Evolutionary conservation across 2,113 vertebrate genomes (phyloP).

Genomic region (Dasyurus viverrinus): DNA sequence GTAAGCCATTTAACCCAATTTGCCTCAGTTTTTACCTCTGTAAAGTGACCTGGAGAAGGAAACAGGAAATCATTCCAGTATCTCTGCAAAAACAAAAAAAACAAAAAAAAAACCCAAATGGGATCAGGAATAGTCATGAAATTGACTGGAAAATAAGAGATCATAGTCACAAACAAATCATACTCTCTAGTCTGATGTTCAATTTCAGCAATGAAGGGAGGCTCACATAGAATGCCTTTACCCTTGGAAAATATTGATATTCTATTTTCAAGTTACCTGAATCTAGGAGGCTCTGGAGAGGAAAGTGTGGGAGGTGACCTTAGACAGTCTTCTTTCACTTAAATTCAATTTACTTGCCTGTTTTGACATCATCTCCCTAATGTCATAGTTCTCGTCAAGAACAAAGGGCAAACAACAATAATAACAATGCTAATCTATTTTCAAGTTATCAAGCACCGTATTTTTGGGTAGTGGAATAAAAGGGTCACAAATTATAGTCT

Average conservation of each 20-base stretch:
- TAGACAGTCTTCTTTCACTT: too few species aligned
- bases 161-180: background rate
- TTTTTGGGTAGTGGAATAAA: background rate
- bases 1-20: background rate
- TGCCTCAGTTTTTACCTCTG: background rate
- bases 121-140: background rate
- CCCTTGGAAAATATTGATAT: background rate
- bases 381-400: too few species aligned
- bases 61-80: background rate
- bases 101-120: background rate
- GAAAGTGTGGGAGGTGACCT: too few species aligned
- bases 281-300: too few species aligned
- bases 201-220: background rate
- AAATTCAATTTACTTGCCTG: too few species aligned
- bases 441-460: background rate
- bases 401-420: too few species aligned
- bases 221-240: background rate
- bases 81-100: background rate
- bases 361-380: too few species aligned
- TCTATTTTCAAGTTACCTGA: background rate
- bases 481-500: background rate
- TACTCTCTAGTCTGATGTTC: background rate
- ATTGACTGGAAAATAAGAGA: background rate
- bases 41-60: background rate
- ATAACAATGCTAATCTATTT: background rate